A percentile compares a stretch with the other conserved stretches of the same genome.
Conservation (phyloP, 2,888 invertebrate species). For the Periphyllus acericola region DNA sequence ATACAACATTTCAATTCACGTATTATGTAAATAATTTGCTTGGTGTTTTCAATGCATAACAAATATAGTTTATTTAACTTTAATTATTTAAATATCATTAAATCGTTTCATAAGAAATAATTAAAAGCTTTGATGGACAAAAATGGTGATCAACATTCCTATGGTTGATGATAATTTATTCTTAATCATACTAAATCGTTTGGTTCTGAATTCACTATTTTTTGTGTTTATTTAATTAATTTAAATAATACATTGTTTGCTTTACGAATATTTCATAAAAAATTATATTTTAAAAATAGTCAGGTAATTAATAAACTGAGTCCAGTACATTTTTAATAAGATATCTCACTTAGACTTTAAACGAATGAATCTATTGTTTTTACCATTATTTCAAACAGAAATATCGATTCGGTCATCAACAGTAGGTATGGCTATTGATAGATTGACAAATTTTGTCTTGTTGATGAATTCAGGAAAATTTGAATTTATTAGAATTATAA, state of each 20-base stretch:
- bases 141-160: neutral
- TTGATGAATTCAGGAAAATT: too few relatives aligned
- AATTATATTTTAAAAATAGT: too few relatives aligned
- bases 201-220: neutral
- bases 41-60: slow-evolving; percentile 3
- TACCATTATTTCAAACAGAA: too few relatives aligned
- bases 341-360: too few relatives aligned
- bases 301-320: too few relatives aligned
- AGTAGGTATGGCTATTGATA: too few relatives aligned
- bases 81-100: neutral
- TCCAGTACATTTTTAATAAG: too few relatives aligned
- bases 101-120: neutral
- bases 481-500: too few relatives aligned
- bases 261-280: neutral
- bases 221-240: neutral
- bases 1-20: neutral
- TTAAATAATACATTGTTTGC: neutral
- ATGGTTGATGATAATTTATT: neutral
- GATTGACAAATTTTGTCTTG: too few relatives aligned
- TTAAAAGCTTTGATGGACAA: neutral
- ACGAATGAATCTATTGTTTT: too few relatives aligned
- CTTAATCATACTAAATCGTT: neutral
- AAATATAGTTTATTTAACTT: slow-evolving; percentile 11
- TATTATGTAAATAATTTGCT: neutral
- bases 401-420: too few relatives aligned